Evolutionary conservation across 2,888 invertebrate species (phyloP).

Genomic region (Gryllus longicercus): DNA sequence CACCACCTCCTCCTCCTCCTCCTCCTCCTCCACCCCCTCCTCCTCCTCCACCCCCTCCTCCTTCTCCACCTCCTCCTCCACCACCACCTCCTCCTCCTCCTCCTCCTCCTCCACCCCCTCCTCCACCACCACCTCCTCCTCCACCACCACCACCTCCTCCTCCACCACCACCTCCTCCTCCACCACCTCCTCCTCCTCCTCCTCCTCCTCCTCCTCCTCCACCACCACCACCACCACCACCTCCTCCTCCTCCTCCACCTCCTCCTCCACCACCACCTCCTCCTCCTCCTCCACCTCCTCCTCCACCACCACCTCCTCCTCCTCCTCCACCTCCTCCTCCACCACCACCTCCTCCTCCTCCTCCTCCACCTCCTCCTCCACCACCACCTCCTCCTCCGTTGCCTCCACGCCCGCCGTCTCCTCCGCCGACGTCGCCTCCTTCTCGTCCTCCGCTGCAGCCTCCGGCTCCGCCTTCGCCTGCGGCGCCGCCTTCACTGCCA

Average conservation of each 20-base stretch:
- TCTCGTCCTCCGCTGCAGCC: no score
- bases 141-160: neutral
- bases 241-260: neutral
- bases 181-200: neutral
- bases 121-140: neutral
- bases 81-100: neutral
- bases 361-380: neutral
- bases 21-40: neutral
- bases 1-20: neutral
- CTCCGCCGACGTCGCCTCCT: neutral
- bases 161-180: neutral
- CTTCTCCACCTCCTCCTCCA: neutral
- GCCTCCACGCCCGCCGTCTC: neutral
- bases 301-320: neutral
- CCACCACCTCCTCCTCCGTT: neutral
- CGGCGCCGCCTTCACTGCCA: neutral
- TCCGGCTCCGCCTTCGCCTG: neutral
- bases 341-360: neutral
- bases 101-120: neutral
- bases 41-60: neutral
- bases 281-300: neutral
- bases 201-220: neutral
- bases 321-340: neutral
- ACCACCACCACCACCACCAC: neutral
- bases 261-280: neutral